A percentile compares a stretch with the other conserved stretches of the same genome.
phyloP scores from a whole-genome alignment of 2,888 invertebrate genomes.

The Sipha maydis region DNA sequence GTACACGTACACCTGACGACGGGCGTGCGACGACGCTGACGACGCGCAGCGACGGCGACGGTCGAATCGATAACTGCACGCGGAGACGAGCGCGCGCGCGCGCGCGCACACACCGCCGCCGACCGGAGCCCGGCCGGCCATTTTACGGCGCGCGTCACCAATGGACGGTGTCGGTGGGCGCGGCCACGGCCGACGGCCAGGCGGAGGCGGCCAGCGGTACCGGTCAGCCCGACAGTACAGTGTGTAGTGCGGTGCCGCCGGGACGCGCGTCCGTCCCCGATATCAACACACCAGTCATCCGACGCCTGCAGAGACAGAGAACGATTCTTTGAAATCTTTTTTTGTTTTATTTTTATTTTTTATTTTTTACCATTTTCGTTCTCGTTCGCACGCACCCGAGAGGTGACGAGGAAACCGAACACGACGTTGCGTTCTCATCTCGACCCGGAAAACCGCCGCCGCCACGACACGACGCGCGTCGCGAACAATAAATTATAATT shows the following conservation, averaged over 20 bases:
- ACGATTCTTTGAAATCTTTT: neutral
- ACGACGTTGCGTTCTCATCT: neutral
- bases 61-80: constrained; percentile 51
- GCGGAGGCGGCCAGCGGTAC: constrained; percentile 44
- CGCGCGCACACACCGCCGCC: neutral
- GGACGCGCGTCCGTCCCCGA: constrained; percentile 58
- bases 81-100: constrained; percentile 4
- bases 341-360: neutral
- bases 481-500: too few relatives aligned
- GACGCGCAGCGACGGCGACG: constrained; percentile 6
- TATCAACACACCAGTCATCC: neutral
- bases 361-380: too few relatives aligned
- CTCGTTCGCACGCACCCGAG: too few relatives aligned
- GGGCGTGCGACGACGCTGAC: neutral
- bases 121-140: constrained; percentile 54
- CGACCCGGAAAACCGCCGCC: neutral
- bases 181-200: constrained; percentile 25
- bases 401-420: too few relatives aligned
- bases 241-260: constrained; percentile 60
- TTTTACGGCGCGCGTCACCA: constrained; percentile 50
- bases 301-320: neutral
- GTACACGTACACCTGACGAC: neutral
- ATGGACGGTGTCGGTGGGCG: constrained; percentile 46
- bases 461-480: neutral
- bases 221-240: constrained; percentile 42